A percentile compares a stretch with the other conserved stretches of the same genome.
phyloP scores from a whole-genome alignment of 2,797 vertebrate species.

The Serranus cabrilla region DNA sequence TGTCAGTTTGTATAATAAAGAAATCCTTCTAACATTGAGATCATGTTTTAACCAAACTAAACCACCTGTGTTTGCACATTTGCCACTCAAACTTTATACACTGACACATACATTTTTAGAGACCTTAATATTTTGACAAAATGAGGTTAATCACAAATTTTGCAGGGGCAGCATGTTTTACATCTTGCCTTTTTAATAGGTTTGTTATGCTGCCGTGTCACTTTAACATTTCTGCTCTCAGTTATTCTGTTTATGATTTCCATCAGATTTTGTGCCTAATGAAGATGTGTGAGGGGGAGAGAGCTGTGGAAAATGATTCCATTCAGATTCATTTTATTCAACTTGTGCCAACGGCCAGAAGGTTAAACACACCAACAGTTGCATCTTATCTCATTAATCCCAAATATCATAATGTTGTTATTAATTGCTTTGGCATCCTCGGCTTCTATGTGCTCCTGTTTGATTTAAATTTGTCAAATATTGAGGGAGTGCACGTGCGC shows the following conservation, averaged over 20 bases:
- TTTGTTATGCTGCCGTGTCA: slow-evolving; percentile 14
- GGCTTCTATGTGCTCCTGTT: background rate
- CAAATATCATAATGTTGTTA: slow-evolving; percentile 19
- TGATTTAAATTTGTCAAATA: slow-evolving; percentile 39
- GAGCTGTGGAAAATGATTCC: slow-evolving; percentile 1
- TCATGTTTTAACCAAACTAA: background rate
- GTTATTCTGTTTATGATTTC: slow-evolving; percentile 21
- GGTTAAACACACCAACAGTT: slow-evolving; percentile 31
- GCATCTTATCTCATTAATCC: slow-evolving; percentile 24
- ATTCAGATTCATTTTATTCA: slow-evolving; percentile 26
- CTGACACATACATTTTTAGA: background rate
- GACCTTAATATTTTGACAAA: slow-evolving; percentile 23
- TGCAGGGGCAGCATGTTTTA: background rate
- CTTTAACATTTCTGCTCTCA: slow-evolving; percentile 33
- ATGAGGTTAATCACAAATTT: background rate
- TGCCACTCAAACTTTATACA: slow-evolving; percentile 12
- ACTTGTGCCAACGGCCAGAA: slow-evolving; percentile 39
- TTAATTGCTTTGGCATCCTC: slow-evolving; percentile 31
- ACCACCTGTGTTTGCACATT: background rate
- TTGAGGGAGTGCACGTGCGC: slow-evolving; percentile 41
- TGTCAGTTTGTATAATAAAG: background rate
- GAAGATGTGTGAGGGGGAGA: slow-evolving; percentile 10
- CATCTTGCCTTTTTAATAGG: slow-evolving; percentile 28
- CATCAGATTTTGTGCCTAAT: slow-evolving; percentile 22
- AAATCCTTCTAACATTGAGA: slow-evolving; percentile 7